Conservation (phyloP, 2,888 invertebrate species). For the Helicoverpa assulta region DNA sequence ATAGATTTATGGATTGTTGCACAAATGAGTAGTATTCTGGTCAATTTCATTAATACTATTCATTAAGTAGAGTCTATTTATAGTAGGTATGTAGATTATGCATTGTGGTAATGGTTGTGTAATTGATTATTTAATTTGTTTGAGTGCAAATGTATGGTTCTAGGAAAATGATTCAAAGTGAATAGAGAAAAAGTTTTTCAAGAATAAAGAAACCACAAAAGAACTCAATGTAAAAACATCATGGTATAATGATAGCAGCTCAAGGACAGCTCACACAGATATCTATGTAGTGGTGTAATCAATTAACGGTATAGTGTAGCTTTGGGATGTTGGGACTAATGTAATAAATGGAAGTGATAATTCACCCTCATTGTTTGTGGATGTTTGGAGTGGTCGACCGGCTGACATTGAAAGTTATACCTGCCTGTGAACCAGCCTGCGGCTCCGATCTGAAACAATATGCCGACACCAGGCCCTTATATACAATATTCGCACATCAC, state of each 20-base stretch:
- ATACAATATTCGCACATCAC: constrained; percentile 63
- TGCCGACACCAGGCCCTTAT: constrained; percentile 85
- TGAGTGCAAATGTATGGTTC: constrained; percentile 27
- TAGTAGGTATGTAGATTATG: constrained; percentile 15
- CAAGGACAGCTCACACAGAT: constrained; percentile 30
- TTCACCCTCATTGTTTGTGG: constrained; percentile 97
- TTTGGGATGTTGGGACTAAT: constrained; percentile 59
- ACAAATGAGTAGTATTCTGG: constrained; percentile 3
- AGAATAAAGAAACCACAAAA: constrained; percentile 28
- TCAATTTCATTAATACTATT: background rate
- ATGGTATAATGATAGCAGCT: constrained; percentile 20
- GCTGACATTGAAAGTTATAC: constrained; percentile 98
- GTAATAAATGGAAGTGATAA: constrained; percentile 77
- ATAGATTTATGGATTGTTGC: too few species aligned
- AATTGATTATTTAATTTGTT: constrained; percentile 11
- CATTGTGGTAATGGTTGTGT: constrained; percentile 8
- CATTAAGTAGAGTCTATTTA: background rate
- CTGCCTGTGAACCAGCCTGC: constrained; percentile 98
- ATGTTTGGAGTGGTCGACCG: constrained; percentile 98
- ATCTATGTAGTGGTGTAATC: constrained; percentile 33
- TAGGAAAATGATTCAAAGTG: constrained; percentile 20
- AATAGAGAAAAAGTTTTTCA: constrained; percentile 16
- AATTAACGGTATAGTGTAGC: constrained; percentile 39
- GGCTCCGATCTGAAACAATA: constrained; percentile 95
- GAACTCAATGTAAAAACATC: constrained; percentile 16